These are phyloP conservation scores for Stomatorhinus walkeri DNA, from an alignment of 2,797 vertebrate species.

Conservation along the genomic window DNA sequence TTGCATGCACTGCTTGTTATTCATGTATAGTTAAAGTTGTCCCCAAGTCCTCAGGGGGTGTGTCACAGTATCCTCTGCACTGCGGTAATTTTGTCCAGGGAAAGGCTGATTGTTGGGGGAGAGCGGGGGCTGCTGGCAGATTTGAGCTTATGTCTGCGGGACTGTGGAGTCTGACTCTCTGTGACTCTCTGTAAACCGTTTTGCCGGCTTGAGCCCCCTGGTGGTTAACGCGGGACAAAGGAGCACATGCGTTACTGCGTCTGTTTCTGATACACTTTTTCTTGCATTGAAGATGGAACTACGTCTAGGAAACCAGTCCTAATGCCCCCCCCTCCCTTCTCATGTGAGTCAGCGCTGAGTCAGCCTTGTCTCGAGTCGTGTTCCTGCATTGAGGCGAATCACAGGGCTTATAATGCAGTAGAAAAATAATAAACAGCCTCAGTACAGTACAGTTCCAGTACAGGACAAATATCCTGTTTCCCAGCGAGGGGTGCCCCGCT, in stretches of 20 bases:
- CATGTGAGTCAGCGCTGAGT: neutral
- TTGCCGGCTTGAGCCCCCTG: neutral
- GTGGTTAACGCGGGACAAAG: neutral
- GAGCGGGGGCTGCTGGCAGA: neutral
- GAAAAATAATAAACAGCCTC: neutral
- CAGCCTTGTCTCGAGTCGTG: neutral
- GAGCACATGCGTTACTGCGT: neutral
- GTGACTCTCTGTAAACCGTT: neutral
- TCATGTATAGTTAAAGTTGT: neutral
- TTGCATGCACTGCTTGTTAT: neutral
- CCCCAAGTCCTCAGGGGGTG: neutral
- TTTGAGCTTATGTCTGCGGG: neutral
- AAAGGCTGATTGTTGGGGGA: neutral
- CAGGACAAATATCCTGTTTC: neutral
- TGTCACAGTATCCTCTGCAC: neutral
- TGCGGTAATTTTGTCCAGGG: neutral
- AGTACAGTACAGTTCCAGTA: neutral
- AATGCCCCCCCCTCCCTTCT: neutral
- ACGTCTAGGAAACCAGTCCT: neutral
- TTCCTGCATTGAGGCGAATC: neutral
- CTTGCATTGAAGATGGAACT: neutral
- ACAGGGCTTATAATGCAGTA: neutral
- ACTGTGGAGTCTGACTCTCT: neutral
- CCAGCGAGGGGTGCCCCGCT: neutral
- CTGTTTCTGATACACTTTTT: neutral